Evolutionary conservation across 2,797 vertebrate species (phyloP), one percentile per base, ranked within the genome.

Genomic region (Sebastes nivosus): DNA sequence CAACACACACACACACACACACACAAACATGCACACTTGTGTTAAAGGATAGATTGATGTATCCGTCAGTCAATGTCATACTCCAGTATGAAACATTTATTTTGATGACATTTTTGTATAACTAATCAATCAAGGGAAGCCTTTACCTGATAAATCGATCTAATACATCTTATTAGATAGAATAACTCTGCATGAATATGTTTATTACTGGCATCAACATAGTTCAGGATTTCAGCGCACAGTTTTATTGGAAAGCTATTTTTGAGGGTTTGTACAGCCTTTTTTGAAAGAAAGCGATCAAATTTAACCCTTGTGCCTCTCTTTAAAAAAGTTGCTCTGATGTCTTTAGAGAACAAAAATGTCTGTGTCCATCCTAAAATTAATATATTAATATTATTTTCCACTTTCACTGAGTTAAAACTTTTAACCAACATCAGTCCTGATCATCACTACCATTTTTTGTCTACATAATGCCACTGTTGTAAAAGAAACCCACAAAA

Each of bases 1-100:
- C 65, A 73, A 82, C 55, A 87, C 6, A 63, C 32, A 46, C 10
- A 82, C 55, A 87, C 6, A 63, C 32, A 46, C 10, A 69, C 32
- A 50, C 13, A 54, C 34, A 36, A 5, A 57, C 5, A 32, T 9
- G 55, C 38, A 29, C 25, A 30, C 4, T 42, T 42, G 2, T 66
- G 65, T 79, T 42, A 29, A 38, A 59, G 25, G n/a, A 52, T 10
- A 55, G 8, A 36, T 3, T 11, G 2, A 50, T 36, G 7, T 20
- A 14, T 52, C 30, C 0, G 16, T 50, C 24, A 55, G 11, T 64
- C 1, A 2, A 5, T 32, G 2, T 36, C n/a, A 68, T 52, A 18
- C 5, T n/a, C 16, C 10, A 60, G 11, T 25, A 2, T 24, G 2
- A 38, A 27, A 27, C 5, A 9, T 1, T 22, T 38, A 34, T 65